Evolutionary conservation across 2,113 vertebrate genomes (phyloP), one percentile per base, ranked within the genome.

Genomic region (Dinomys branickii): DNA sequence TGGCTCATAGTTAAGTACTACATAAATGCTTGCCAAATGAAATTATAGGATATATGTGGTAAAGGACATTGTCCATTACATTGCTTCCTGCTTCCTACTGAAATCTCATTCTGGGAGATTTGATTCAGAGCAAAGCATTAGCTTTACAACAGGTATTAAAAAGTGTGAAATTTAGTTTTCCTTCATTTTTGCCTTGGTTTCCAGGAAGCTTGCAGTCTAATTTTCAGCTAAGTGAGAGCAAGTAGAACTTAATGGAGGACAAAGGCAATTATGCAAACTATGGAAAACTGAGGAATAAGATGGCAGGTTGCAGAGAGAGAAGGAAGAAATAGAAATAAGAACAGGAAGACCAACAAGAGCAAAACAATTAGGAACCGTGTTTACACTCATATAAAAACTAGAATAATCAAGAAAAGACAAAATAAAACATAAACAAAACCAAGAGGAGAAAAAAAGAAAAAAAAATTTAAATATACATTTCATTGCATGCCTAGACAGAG

Each of bases 171-270:
- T 59, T 85, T 8, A 59, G 47, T 71, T 84, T 91, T 59, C 28
- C 26, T 86, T 93, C 30, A 35, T 59, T 80, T 89, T 95, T 96
- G n/a, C 59, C 19, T 86, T 80, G 10, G 2, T 93, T 91, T n/a
- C 63, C 41, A 61, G 75, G 67, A 93, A 83, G 41, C 26, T n/a
- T 90, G 58, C 14, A 82, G 30, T 47, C 38, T 47, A 58, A 93
- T 78, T 95, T 88, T 61, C 67, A 92, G 47, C 3, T 83, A 73
- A 71, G 24, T 58, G 35, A 35, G 7, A 65, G 54, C n/a, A 96
- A 77, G 58, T 86, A 93, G 58, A 94, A 54, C 19, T 50, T 47
- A 77, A 33, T 35, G 63, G 63, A 35, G 63, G 5, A 35, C 63
- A 65, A 65, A 65, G 63, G 12, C 63, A 65, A 33, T 35, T 65